Evolutionary conservation across 2,888 invertebrate species (phyloP), one percentile per base, ranked within the genome.

Genomic region (Dolichomitus sp.): DNA sequence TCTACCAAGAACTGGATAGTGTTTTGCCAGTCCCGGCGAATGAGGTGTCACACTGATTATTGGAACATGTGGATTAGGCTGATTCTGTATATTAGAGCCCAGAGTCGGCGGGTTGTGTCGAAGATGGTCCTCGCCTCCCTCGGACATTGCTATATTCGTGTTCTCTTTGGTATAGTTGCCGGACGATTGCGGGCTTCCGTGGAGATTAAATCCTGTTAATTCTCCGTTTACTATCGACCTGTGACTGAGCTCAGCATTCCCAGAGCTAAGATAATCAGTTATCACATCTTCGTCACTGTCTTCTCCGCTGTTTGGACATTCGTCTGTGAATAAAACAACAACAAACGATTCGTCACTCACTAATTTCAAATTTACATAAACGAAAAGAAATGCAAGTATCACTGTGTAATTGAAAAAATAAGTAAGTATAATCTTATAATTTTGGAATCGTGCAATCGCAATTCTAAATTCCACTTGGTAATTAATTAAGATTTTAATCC

Each of bases 1-100:
- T 88, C 91, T 92, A 95, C 95, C 95, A 80, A 96, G 94, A 85
- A 96, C 95, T 77, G 96, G 95, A 91, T 96, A 96, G 88, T 96
- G 95, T 88, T 96, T 96, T 85, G 95, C 96, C 84, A 93, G 86
- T 82, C 97, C 97, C 12, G 98, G 97, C 86, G 97, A 97, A 94
- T 98, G 97, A 17, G 98, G 97, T 79, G 98, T 98, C 85, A 98
- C 97, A 94, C 97, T 97, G 92, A 98, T 98, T 79, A 96, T 98
- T 83, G 98, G 98, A 91, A 97, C 97, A 93, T 96, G 93, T 75
- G 95, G 93, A 90, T 90, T 91, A 81, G 90, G 89, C 87, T 90
- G 92, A 82, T 86, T 87, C 86, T 87, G 89, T 79, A 86, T 85
- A 74, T 87, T 89, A 83, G 89, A 87, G 87, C 88, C 88, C 69